Evolutionary conservation across 2,113 vertebrate species (phyloP), one percentile per base, ranked within the genome.

Genomic region (Mixornis gularis): DNA sequence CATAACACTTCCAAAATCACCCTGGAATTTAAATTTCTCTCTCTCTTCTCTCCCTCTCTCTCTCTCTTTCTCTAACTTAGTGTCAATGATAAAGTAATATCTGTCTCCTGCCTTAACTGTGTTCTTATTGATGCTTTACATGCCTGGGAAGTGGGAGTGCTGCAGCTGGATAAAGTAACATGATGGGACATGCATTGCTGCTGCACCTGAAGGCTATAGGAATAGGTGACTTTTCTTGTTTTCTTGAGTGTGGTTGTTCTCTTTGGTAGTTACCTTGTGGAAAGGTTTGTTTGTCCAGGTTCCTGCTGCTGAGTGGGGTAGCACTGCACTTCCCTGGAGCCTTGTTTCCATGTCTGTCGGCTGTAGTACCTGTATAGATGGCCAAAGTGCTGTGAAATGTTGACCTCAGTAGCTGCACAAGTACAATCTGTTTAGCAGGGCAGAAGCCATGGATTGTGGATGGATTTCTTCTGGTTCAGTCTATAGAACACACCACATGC

Each of bases 141-240:
- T 96, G 89, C 95, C 95, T 96, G 95, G 90, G 93, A 96, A 95
- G 73, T 95, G 94, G 87, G 94, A 95, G 92, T 95, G 95, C 95
- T 96, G 95, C 92, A 95, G 95, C 92, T 95, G 95, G 95, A 95
- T 95, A 95, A 81, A 95, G 92, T 95, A 96, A 95, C 95, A 94
- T 94, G 93, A 92, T 95, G 95, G 93, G 68, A 94, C 95, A 79
- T 93, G 95, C 93, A 81, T 93, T 94, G 95, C 92, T 94, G 92
- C 93, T 96, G 95, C 93, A 92, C 90, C 95, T 82, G 94, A 95
- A 96, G 95, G 95, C 95, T 96, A 85, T 95, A 96, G 95, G 95
- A 96, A 92, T 96, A 96, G 95, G 95, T 95, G 95, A 96, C 87
- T 95, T 89, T 96, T 95, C 90, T 95, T 0, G 24, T 96, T 95